Conservation (phyloP, 2,797 vertebrate genomes). For the Rhadinocentrus ornatus region DNA sequence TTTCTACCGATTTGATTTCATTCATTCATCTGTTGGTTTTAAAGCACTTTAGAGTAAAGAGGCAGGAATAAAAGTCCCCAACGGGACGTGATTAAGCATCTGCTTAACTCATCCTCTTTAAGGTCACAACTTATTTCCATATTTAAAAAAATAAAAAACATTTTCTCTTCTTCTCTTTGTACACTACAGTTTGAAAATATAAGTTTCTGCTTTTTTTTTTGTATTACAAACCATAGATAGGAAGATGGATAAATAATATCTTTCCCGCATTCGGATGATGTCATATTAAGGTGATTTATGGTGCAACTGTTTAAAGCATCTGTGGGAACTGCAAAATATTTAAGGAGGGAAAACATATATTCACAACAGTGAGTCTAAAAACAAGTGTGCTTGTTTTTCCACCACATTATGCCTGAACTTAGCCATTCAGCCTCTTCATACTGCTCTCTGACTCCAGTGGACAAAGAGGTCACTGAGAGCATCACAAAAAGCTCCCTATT, state of each 20-base stretch:
- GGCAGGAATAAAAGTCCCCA: neutral
- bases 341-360: conserved; percentile 7
- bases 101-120: neutral
- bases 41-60: neutral
- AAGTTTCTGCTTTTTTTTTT: neutral
- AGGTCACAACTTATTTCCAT: neutral
- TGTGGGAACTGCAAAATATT: neutral
- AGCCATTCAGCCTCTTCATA: conserved; percentile 41
- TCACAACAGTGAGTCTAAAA: conserved; percentile 30
- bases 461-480: conserved; percentile 70
- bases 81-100: neutral
- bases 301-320: neutral
- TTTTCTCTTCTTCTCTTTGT: too few species aligned
- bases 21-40: neutral
- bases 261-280: neutral
- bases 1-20: neutral
- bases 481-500: conserved; percentile 57
- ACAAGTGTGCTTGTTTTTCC: conserved; percentile 61
- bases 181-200: too few species aligned
- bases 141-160: neutral
- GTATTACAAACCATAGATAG: neutral
- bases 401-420: conserved; percentile 37
- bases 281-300: neutral
- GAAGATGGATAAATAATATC: neutral
- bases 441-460: conserved; percentile 47